Conservation (phyloP, 2,113 vertebrate genomes). For the Fregata magnificens region DNA sequence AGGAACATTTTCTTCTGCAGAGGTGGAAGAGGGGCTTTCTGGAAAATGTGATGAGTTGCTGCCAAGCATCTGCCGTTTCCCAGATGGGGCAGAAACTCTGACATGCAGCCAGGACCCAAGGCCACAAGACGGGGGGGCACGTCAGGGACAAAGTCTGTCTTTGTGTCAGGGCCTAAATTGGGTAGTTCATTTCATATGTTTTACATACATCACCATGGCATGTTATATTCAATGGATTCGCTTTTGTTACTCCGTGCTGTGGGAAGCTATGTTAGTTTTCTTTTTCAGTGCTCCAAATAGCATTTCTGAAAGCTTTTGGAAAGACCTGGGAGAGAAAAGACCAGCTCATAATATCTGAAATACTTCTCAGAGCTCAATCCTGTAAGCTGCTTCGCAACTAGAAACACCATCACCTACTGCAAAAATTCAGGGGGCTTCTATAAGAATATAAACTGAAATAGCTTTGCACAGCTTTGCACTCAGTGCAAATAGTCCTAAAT, state of each 20-base stretch:
- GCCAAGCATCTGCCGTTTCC: not conserved
- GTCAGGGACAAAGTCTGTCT: not conserved
- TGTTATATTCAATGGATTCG: not conserved
- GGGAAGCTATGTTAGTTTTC: not conserved
- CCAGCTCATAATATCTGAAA: not conserved
- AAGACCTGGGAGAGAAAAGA: not conserved
- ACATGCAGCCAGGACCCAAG: not conserved
- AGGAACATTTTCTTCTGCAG: not conserved
- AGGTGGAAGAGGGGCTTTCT: not conserved
- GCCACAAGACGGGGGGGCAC: not conserved
- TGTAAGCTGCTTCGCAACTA: not conserved
- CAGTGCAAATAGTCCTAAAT: not conserved
- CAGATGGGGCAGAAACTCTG: not conserved
- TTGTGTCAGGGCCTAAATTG: not conserved
- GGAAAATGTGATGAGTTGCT: not conserved
- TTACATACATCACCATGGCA: not conserved
- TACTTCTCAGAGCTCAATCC: not conserved
- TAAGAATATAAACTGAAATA: not conserved
- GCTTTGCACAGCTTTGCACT: not conserved
- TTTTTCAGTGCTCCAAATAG: not conserved
- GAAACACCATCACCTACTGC: not conserved
- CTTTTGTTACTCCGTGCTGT: not conserved
- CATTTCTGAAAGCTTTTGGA: not conserved
- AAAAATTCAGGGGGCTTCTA: not conserved
- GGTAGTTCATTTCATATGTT: not conserved